Conservation (phyloP, 35 echinoderm and acorn worm species). For the Acanthaster planci region DNA sequence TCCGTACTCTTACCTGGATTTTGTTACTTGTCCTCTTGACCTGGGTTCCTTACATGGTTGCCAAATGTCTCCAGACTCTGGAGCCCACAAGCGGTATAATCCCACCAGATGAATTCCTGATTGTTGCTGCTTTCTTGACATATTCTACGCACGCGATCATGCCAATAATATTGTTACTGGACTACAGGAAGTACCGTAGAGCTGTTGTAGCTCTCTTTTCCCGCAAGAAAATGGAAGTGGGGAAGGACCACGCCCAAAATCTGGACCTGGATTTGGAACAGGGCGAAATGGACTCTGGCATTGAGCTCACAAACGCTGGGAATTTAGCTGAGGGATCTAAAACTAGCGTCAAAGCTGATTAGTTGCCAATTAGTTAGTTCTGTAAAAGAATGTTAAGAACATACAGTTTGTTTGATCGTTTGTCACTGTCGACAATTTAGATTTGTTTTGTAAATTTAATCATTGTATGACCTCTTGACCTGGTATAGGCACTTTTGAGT, state of each 20-base stretch:
- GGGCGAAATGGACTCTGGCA: background rate
- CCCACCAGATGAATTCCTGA: constrained; percentile 29
- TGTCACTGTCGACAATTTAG: no score
- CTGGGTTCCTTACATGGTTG: constrained; percentile 55
- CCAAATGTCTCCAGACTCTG: constrained; percentile 35
- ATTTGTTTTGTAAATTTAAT: no score
- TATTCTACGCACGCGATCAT: constrained; percentile 30
- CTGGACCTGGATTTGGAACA: background rate
- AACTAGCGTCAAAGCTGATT: no score
- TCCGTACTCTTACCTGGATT: constrained; percentile 27
- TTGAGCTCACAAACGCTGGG: background rate
- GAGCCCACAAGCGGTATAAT: background rate
- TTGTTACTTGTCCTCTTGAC: constrained; percentile 27
- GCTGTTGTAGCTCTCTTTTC: background rate
- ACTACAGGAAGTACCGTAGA: background rate
- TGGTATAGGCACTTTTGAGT: no score
- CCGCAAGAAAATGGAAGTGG: background rate
- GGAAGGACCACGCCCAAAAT: background rate
- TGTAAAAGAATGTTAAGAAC: no score
- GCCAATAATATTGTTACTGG: background rate
- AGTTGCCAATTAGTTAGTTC: no score
- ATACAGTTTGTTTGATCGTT: no score
- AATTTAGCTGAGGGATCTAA: no score
- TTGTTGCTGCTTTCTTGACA: constrained; percentile 33
- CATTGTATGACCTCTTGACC: no score